phyloP scores from a whole-genome alignment of 92 coral and sea anemone species.

The Paragorgia papillata region DNA sequence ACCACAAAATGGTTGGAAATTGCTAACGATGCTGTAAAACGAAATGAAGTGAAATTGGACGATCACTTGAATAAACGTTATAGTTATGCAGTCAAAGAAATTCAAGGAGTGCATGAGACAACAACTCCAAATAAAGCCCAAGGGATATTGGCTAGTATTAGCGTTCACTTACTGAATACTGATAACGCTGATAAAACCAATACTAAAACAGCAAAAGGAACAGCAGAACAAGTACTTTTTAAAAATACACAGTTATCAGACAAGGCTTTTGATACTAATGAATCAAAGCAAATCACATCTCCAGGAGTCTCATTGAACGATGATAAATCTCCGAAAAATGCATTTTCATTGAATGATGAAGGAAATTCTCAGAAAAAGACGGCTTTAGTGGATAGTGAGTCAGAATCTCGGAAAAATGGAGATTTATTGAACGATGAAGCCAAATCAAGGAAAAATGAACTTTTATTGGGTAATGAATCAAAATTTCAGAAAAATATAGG shows the following conservation, averaged over 20 bases:
- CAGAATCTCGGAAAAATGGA: no score
- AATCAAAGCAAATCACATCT: not conserved
- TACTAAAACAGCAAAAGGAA: not conserved
- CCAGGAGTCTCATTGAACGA: not conserved
- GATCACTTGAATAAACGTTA: conserved; percentile 5
- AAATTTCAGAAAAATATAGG: no score
- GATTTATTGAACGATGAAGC: no score
- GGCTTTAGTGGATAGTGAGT: not conserved
- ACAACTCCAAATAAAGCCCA: not conserved
- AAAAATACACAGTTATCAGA: not conserved
- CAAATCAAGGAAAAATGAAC: no score
- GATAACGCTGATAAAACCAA: not conserved
- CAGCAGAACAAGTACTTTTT: not conserved
- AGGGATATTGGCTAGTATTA: not conserved
- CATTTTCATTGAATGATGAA: not conserved
- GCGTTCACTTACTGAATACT: not conserved
- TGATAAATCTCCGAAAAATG: not conserved
- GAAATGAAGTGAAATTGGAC: not conserved
- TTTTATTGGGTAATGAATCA: no score
- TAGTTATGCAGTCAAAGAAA: conserved; percentile 25
- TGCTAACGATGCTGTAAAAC: not conserved
- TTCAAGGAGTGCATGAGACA: conserved; percentile 11
- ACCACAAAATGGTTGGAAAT: not conserved
- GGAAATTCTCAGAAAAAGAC: not conserved
- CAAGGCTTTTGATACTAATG: not conserved